A percentile compares a stretch with the other conserved stretches of the same genome.
These are phyloP conservation scores for Dendrocincla fuliginosa DNA, from an alignment of 2,797 vertebrate species.

Conservation along the genomic window DNA sequence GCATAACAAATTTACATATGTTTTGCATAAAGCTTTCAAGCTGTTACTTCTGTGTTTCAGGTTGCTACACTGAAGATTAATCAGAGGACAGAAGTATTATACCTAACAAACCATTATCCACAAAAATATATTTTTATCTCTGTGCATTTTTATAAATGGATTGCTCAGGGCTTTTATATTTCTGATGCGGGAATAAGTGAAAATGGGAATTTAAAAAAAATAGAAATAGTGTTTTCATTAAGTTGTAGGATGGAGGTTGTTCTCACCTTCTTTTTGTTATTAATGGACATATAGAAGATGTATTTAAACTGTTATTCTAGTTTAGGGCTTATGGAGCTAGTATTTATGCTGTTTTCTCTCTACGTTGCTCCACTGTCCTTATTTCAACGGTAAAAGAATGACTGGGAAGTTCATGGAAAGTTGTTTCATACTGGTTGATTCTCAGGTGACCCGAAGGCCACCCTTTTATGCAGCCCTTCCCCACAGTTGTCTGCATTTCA, in stretches of 20 bases:
- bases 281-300: neutral
- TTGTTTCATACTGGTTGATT: neutral
- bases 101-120: neutral
- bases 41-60: constrained; percentile 6
- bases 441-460: neutral
- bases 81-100: neutral
- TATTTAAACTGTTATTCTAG: neutral
- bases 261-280: neutral
- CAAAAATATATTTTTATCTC: neutral
- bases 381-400: neutral
- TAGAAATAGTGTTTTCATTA: neutral
- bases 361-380: neutral
- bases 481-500: neutral
- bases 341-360: neutral
- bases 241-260: neutral
- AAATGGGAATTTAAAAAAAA: neutral
- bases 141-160: neutral
- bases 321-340: neutral
- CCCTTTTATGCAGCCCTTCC: neutral
- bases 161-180: neutral
- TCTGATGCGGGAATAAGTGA: neutral
- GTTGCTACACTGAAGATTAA: constrained; percentile 19
- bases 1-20: constrained; percentile 62
- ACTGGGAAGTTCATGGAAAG: neutral
- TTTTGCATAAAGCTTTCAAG: constrained; percentile 73